These are phyloP conservation scores for Beaufortia kweichowensis DNA, from an alignment of 2,113 vertebrate genomes.

Conservation along the genomic window DNA sequence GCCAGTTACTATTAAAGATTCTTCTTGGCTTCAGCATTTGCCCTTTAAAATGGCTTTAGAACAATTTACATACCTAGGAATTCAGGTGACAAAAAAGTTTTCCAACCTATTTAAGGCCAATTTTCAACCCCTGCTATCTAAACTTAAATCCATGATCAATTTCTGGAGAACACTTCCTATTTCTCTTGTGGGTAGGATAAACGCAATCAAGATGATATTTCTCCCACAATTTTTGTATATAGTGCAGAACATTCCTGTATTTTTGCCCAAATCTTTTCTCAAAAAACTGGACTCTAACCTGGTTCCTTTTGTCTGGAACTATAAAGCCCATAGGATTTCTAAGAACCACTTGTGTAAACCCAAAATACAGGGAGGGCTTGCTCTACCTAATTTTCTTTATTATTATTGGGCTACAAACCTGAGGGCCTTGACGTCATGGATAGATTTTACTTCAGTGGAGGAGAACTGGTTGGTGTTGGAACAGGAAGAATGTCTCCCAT, in stretches of 20 bases:
- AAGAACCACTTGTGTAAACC: not conserved
- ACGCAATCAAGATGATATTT: too few relatives aligned
- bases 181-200: too few relatives aligned
- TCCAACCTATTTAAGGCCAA: too few relatives aligned
- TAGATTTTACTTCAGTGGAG: not conserved
- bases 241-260: not conserved
- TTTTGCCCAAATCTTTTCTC: too few relatives aligned
- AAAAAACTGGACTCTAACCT: too few relatives aligned
- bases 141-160: too few relatives aligned
- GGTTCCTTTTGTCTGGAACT: not conserved
- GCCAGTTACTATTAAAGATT: not conserved
- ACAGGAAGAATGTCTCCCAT: conserved; percentile 1
- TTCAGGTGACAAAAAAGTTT: too few relatives aligned
- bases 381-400: not conserved
- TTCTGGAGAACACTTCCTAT: too few relatives aligned
- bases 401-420: not conserved
- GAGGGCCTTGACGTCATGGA: too few relatives aligned
- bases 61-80: too few relatives aligned
- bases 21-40: not conserved
- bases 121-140: too few relatives aligned
- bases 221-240: not conserved
- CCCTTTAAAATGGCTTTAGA: too few relatives aligned
- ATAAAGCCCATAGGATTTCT: not conserved
- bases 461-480: not conserved
- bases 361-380: not conserved